A percentile compares a stretch with the other conserved stretches of the same genome.
Evolutionary conservation across 2,888 invertebrate species (phyloP).

Genomic region (Anthoptus insignis): DNA sequence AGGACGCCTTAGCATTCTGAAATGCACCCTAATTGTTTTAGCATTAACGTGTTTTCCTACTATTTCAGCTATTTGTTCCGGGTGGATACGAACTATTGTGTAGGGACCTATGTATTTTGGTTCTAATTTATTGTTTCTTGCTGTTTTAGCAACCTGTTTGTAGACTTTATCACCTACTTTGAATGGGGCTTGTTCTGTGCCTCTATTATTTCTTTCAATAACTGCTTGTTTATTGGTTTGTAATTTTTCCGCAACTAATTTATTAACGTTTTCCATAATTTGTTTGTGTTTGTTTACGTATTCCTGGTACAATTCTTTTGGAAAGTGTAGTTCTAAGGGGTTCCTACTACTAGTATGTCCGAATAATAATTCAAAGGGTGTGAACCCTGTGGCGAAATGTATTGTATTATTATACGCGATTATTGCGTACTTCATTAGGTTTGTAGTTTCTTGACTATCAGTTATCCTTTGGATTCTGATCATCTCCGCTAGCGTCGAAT

Average conservation of each 20-base stretch:
- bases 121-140: conserved; percentile 48
- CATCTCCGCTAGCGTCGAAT: conserved; percentile 44
- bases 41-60: conserved; percentile 53
- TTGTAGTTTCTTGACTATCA: conserved; percentile 46
- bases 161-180: conserved; percentile 51
- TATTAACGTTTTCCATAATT: conserved; percentile 47
- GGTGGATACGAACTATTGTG: conserved; percentile 51
- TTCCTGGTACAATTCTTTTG: conserved; percentile 57
- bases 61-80: conserved; percentile 51
- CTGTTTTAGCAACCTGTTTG: conserved; percentile 52
- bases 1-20: conserved; percentile 49
- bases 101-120: conserved; percentile 48
- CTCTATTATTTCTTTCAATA: conserved; percentile 43
- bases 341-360: conserved; percentile 53
- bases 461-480: conserved; percentile 46
- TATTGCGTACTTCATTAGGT: conserved; percentile 51
- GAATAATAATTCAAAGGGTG: conserved; percentile 52
- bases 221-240: conserved; percentile 38
- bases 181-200: conserved; percentile 42
- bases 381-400: conserved; percentile 52
- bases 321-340: conserved; percentile 54
- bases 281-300: conserved; percentile 79
- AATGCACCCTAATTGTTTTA: conserved; percentile 51
- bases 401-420: conserved; percentile 53
- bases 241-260: conserved; percentile 40